A percentile compares a stretch with the other conserved stretches of the same genome.
Evolutionary conservation across 2,113 vertebrate genomes (phyloP).

Genomic region (Acrocephalus kingi): DNA sequence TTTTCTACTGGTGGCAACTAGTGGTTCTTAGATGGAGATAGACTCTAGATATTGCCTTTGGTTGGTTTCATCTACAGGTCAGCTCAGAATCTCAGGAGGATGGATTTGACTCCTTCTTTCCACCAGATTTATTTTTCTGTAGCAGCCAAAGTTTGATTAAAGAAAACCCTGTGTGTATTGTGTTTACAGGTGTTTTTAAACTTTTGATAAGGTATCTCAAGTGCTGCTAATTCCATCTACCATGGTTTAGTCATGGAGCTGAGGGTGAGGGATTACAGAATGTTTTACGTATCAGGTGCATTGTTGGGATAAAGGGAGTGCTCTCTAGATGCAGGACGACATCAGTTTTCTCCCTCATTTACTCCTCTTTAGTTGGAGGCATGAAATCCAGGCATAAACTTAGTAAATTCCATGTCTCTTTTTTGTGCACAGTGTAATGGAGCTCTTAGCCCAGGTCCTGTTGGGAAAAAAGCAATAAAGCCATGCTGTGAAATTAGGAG

Average conservation of each 20-base stretch:
- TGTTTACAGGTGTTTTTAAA: neutral
- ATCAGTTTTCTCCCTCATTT: neutral
- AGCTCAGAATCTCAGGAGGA: neutral
- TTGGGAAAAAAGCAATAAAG: neutral
- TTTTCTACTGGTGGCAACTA: neutral
- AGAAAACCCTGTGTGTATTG: rapidly evolving
- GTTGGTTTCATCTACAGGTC: neutral
- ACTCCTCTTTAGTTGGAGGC: neutral
- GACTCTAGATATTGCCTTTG: neutral
- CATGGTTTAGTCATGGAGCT: neutral
- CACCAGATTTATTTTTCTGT: neutral
- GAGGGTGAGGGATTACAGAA: neutral
- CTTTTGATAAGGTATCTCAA: neutral
- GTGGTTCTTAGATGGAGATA: neutral
- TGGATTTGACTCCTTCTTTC: neutral
- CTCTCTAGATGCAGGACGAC: neutral
- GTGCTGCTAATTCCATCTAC: neutral
- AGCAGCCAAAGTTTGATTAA: neutral
- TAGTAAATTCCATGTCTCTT: neutral
- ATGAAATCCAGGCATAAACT: neutral
- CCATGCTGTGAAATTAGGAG: neutral
- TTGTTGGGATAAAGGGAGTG: neutral
- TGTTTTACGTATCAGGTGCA: neutral
- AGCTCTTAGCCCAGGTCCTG: neutral
- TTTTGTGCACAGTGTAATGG: neutral